These are phyloP conservation scores for Trachelus troglodyta DNA, from an alignment of 2,888 invertebrate species.

Conservation along the genomic window DNA sequence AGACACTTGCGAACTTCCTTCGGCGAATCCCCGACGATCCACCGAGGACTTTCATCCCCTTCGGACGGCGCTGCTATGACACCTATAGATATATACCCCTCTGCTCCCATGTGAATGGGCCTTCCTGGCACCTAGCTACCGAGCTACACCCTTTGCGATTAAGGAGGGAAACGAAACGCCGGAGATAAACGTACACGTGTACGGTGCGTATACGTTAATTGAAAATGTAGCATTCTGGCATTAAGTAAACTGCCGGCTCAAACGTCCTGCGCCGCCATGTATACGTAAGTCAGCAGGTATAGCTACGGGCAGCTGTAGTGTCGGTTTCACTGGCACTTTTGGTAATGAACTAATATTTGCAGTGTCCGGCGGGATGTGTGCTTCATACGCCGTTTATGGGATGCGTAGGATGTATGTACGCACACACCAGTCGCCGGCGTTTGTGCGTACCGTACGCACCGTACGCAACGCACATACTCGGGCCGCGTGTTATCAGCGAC, in stretches of 20 bases:
- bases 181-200: no score
- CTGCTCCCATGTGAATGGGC: no score
- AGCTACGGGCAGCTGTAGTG: not conserved
- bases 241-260: constrained; percentile 50
- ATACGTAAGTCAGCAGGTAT: no score
- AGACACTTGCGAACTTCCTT: no score
- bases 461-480: constrained; percentile 7
- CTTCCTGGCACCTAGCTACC: no score
- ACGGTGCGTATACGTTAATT: not conserved
- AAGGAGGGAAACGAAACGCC: no score
- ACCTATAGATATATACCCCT: no score
- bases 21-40: no score
- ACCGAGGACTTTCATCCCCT: no score
- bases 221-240: constrained; percentile 16
- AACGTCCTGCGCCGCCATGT: constrained; percentile 33
- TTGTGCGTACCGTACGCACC: no score
- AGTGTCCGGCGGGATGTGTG: constrained; percentile 44
- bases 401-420: constrained; percentile 20
- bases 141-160: no score
- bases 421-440: not conserved
- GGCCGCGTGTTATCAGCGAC: constrained; percentile 57
- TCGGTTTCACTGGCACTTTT: constrained; percentile 58
- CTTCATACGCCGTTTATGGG: constrained; percentile 3
- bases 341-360: constrained; percentile 67
- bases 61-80: no score